These are phyloP conservation scores for Cylas formicarius DNA, from an alignment of 1,140 invertebrate genomes.

Conservation along the genomic window DNA sequence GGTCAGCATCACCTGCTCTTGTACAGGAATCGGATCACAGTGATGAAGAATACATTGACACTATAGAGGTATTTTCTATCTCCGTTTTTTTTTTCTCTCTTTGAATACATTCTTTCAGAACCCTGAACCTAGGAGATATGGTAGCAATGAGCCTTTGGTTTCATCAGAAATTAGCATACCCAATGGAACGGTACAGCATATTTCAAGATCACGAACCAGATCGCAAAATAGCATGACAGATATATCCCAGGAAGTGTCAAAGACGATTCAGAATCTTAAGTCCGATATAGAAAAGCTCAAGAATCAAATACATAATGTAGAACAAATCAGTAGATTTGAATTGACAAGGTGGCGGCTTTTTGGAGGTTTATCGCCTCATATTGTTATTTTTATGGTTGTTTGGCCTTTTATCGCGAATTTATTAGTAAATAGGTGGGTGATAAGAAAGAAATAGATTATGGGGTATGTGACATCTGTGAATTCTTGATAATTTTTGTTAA, in stretches of 20 bases:
- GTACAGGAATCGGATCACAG: slow-evolving; percentile 55
- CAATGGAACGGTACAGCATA: slow-evolving; percentile 25
- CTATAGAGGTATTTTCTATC: slow-evolving; percentile 53
- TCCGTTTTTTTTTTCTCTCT: neutral
- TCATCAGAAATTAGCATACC: slow-evolving; percentile 24
- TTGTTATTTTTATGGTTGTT: slow-evolving; percentile 48
- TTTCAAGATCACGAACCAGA: slow-evolving; percentile 27
- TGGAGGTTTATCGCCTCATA: slow-evolving; percentile 43
- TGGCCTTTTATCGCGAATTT: slow-evolving; percentile 54
- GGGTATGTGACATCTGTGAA: slow-evolving; percentile 4
- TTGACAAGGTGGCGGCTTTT: slow-evolving; percentile 20
- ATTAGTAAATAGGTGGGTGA: slow-evolving; percentile 35
- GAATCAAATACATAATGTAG: slow-evolving; percentile 40
- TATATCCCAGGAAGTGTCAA: slow-evolving; percentile 42
- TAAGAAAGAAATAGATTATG: slow-evolving; percentile 6
- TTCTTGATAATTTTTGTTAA: slow-evolving; percentile 4
- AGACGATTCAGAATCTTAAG: slow-evolving; percentile 42
- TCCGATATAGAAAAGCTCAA: slow-evolving; percentile 42
- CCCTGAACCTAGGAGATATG: slow-evolving; percentile 26
- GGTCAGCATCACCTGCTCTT: slow-evolving; percentile 46
- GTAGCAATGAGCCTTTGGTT: slow-evolving; percentile 8
- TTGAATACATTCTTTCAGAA: slow-evolving; percentile 23
- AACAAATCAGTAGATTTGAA: slow-evolving; percentile 20
- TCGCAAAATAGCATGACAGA: slow-evolving; percentile 24
- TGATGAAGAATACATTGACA: slow-evolving; percentile 69